Conservation (phyloP, 2,113 vertebrate species). For the rabbit (Oryctolagus cuniculus) region mOryCun1.1 NC_091436.1:84824501-84825000, state of each 20-base stretch:
- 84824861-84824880: background rate
- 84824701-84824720: background rate
- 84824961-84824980: too few species aligned
- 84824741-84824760: background rate
- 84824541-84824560: slow-evolving; percentile 23
- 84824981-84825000: too few species aligned
- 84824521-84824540: slow-evolving; percentile 41
- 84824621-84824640: slow-evolving; percentile 34
- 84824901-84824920: too few species aligned
- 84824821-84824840: slow-evolving; percentile 23
- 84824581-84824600: slow-evolving; percentile 32
- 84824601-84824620: background rate
- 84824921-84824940: too few species aligned
- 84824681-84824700: background rate
- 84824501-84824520: slow-evolving; percentile 28
- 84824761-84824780: background rate
- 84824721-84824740: slow-evolving; percentile 38
- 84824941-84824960: too few species aligned
- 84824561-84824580: slow-evolving; percentile 1
- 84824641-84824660: slow-evolving; percentile 44
- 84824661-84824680: slow-evolving; percentile 1
- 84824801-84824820: slow-evolving; percentile 15
- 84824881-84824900: too few species aligned
- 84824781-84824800: background rate
- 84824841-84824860: background rate